Evolutionary conservation across 1,140 invertebrate species (phyloP), one percentile per base, ranked within the genome.

Genomic region (Sarcophaga bullata): DNA sequence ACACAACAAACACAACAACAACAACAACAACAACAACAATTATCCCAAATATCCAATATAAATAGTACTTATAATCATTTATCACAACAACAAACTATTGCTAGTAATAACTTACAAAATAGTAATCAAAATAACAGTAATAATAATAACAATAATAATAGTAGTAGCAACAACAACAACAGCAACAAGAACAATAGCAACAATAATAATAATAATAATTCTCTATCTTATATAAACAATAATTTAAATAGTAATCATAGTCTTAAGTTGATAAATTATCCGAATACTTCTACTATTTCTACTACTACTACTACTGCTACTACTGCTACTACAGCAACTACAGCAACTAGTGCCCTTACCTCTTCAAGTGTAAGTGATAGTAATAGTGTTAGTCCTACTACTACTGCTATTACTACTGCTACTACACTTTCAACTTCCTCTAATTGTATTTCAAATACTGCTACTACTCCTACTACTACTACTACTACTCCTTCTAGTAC

Each of bases 181-280:
- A 13, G 46, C 76, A 78, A 73, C 75, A 49, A 47, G 48, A 50
- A 80, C 85, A 86, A 83, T 81, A 85, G 84, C 83, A 85, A 82
- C 84, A 87, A 62, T 82, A 86, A 83, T 85, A 86, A 86, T 85
- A 86, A 75, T 78, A 75, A 82, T 82, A 80, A 68, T 75, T 68
- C 58, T 80, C n/a, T 52, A 52, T 52, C 73, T 4, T 54, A 76
- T 82, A 46, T 72, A 49, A 80, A 78, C 68, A 82, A 82, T 80
- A 84, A 48, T 83, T 83, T 84, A 84, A 85, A 85, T 83, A 85
- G 81, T 84, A 83, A 72, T 83, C 84, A 80, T 86, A 83, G 86
- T 83, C 83, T 83, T 82, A 87, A 87, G 86, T 84, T 86, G 85
- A 88, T 82, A 83, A 86, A 84, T 84, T 85, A 85, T 87, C 80